A percentile compares a stretch with the other conserved stretches of the same genome.
phyloP scores from a whole-genome alignment of 1,140 invertebrate genomes.

The Drosophila orosa region DNA sequence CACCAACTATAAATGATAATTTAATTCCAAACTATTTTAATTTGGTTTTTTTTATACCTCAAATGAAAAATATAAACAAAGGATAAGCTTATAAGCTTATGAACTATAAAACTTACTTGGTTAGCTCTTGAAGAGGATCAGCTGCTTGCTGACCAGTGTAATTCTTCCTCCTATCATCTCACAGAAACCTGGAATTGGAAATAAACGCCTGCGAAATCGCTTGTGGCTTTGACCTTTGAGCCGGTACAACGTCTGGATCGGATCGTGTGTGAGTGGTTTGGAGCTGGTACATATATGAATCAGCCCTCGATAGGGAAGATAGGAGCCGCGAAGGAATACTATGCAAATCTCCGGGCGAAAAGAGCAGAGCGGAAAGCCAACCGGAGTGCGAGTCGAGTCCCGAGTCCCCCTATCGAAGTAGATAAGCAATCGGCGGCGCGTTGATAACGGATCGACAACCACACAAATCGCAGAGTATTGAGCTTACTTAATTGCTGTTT shows the following conservation, averaged over 20 bases:
- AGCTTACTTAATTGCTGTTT: slow-evolving; percentile 30
- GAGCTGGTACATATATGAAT: slow-evolving; percentile 22
- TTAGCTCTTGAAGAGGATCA: not conserved
- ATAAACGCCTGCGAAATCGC: slow-evolving; percentile 25
- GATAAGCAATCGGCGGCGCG: slow-evolving; percentile 32
- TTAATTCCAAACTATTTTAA: too few species aligned
- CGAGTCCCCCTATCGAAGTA: slow-evolving; percentile 21
- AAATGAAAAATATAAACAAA: too few species aligned
- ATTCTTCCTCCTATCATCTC: slow-evolving; percentile 13
- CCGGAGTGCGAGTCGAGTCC: not conserved
- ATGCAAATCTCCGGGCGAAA: slow-evolving; percentile 31
- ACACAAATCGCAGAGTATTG: slow-evolving; percentile 6
- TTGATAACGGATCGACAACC: slow-evolving; percentile 18
- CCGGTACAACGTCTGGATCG: slow-evolving; percentile 43
- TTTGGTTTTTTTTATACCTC: too few species aligned
- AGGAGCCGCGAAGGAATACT: slow-evolving; percentile 3
- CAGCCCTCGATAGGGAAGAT: slow-evolving; percentile 10
- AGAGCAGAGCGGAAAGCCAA: slow-evolving; percentile 1
- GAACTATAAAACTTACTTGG: too few species aligned
- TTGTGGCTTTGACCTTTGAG: slow-evolving; percentile 43
- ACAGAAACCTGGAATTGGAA: slow-evolving; percentile 15
- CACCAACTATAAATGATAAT: too few species aligned
- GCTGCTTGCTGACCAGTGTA: slow-evolving; percentile 16
- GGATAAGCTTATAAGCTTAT: too few species aligned
- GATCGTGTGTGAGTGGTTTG: not conserved